Evolutionary conservation across 2,797 vertebrate species (phyloP), one percentile per base, ranked within the genome.

Genomic region (Remorina albescens): DNA sequence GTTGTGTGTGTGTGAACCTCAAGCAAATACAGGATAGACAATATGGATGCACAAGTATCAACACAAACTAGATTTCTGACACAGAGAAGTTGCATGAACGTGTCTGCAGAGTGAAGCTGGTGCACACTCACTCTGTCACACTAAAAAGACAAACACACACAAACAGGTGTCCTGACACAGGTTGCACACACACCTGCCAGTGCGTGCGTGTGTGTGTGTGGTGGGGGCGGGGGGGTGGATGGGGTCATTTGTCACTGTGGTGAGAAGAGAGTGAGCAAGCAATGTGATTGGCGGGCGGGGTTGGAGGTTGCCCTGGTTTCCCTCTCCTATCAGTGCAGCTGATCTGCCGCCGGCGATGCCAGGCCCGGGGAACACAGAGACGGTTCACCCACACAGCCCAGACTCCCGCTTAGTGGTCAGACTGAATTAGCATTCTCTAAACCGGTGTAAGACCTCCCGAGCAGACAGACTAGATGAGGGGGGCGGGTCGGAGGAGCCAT

Each of bases 291-390:
- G 92, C 50, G 64, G 86, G 72, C 34, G 30, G 39, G 89, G 74
- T 53, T 69, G 84, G 78, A 89, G 88, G 86, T 85, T 88, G 91
- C 83, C 87, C 92, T 87, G 86, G 89, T 92, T 93, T 92, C 83
- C 70, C 67, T 82, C 71, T 83, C 73, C 77, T 92, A 91, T 90
- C 89, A 64, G 86, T 73, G 85, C 85, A 91, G 88, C 87, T 90
- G 90, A 93, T 88, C 88, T 86, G 91, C 90, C 82, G 74, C 66
- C 60, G 77, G 91, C 85, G 65, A 89, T 66, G 89, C 85, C 90
- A 84, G 88, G 78, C 86, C 71, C 2, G 46, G 71, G 74, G 82
- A 86, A 88, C 88, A 85, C 82, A 74, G 84, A 86, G 84, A 83
- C 87, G 77, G 88, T 92, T 92, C 87, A 91, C 86, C 86, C 86